Evolutionary conservation across 2,113 vertebrate species (phyloP), one percentile per base, ranked within the genome.

Genomic region (Sander lucioperca): DNA sequence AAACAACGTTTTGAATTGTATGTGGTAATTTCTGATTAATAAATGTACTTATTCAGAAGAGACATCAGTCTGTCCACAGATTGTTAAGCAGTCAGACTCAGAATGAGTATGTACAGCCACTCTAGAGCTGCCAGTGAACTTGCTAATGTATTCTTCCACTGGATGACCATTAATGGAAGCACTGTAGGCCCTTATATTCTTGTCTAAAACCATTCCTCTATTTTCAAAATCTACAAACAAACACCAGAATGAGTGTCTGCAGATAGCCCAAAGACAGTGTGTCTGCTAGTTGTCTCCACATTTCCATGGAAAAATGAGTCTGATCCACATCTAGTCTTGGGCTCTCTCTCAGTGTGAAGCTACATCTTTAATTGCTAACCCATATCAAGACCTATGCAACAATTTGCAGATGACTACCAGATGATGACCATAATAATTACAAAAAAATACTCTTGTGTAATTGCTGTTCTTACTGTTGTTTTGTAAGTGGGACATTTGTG

Each of bases 111-210:
- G 47, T 54, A 65, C 47, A 79, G 54, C 48, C 63, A 45, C 43
- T 23, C 19, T 2, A 27, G 21, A 62, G 65, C 50, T 54, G 57
- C 67, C 73, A 58, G 21, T 21, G 67, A 78, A 47, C 62, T 19
- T 57, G 50, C 48, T 58, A 63, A 57, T 57, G 64, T 47, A 18
- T 71, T 33, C 47, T 53, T 67, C 45, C n/a, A 59, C 65, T 43
- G 79, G 51, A 87, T 88, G 83, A 82, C 84, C 88, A 86, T 89
- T 84, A 82, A 88, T 86, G 83, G 86, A 80, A 91, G 73, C 69
- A 75, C 18, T 14, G 9, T n/a, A 48, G 59, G 39, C 65, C 51
- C 53, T 58, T 33, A 88, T 62, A 48, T 54, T 63, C 69, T 58
- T 54, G 43, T 73, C 39, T 25, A 64, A 74, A 88, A 65, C 70